Evolutionary conservation across 1,140 invertebrate species (phyloP), one percentile per base, ranked within the genome.

Genomic region (Conus ventricosus): DNA sequence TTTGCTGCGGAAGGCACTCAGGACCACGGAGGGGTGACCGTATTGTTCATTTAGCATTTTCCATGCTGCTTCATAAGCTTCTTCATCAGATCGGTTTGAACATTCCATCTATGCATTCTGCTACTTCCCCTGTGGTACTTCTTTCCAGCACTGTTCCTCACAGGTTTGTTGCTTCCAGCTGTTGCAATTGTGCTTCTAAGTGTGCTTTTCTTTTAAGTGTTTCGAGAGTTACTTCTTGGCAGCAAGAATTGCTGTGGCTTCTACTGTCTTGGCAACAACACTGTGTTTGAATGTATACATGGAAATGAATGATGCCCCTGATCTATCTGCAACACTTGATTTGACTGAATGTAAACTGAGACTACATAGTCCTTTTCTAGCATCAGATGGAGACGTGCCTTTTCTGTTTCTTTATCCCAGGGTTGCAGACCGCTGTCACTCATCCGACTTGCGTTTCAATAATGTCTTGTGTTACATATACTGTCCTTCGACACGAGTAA

Each of bases 1-100:
- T 63, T 63, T 63, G 60, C 11, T 13, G 1, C 60, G 10, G 60
- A 63, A 63, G 17, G 60, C 60, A 63, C 17, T 4, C 60, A 63
- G n/a, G n/a, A 80, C n/a, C 8, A 80, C 39, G n/a, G 5, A 80
- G 76, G 76, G 76, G 76, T 80, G 5, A 17, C 76, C 76, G n/a
- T 17, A 80, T n/a, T 23, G n/a, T 80, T 80, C 76, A 80, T 80
- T 80, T 17, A 80, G 76, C n/a, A 80, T 13, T 80, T 51, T 80
- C 76, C 76, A 80, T 5, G 5, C 76, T 11, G 10, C 76, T 17
- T 51, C n/a, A n/a, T 80, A 3, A 13, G 76, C 76, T 11, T 80
- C 76, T 80, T 80, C 60, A 20, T 63, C 60, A 20, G 60, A 1
- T 13, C 60, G 60, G 60, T 39, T 39, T 2, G 17, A 63, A 63